A percentile compares a stretch with the other conserved stretches of the same genome.
Conservation (phyloP, 1,140 invertebrate species). For the Latrodectus geometricus region DNA sequence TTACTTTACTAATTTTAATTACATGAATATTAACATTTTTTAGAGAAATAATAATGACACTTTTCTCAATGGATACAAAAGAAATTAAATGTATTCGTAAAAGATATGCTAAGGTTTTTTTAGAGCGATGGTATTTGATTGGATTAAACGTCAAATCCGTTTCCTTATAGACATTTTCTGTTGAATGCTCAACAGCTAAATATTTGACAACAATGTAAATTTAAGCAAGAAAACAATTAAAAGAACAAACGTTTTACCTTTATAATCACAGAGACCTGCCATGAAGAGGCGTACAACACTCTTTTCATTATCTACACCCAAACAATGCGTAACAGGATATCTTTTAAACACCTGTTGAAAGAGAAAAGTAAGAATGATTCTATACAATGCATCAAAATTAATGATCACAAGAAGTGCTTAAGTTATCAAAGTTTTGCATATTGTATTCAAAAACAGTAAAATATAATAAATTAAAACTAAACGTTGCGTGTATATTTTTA, state of each 20-base stretch:
- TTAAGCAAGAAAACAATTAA: too few species aligned
- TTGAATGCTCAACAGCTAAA: too few species aligned
- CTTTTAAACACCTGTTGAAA: conserved; percentile 14
- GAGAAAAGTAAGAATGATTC: neutral
- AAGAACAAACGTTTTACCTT: conserved; percentile 1
- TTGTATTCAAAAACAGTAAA: neutral
- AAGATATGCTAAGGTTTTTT: too few species aligned
- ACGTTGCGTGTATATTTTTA: neutral
- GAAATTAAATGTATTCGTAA: too few species aligned
- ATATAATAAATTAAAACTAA: neutral
- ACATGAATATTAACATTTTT: too few species aligned
- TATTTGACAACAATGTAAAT: too few species aligned
- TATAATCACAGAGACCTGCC: conserved; percentile 32
- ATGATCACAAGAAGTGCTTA: neutral
- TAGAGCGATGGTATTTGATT: too few species aligned
- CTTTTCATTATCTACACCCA: conserved; percentile 24
- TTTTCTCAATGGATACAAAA: too few species aligned
- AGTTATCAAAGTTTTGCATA: neutral
- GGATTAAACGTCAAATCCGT: too few species aligned
- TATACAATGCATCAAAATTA: neutral
- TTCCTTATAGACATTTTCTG: too few species aligned
- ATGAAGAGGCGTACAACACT: conserved; percentile 29
- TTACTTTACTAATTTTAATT: too few species aligned
- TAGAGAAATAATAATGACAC: too few species aligned
- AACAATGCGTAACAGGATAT: conserved; percentile 3